Conservation (phyloP, 35 echinoderm and acorn worm species). For the Apostichopus californicus region DNA sequence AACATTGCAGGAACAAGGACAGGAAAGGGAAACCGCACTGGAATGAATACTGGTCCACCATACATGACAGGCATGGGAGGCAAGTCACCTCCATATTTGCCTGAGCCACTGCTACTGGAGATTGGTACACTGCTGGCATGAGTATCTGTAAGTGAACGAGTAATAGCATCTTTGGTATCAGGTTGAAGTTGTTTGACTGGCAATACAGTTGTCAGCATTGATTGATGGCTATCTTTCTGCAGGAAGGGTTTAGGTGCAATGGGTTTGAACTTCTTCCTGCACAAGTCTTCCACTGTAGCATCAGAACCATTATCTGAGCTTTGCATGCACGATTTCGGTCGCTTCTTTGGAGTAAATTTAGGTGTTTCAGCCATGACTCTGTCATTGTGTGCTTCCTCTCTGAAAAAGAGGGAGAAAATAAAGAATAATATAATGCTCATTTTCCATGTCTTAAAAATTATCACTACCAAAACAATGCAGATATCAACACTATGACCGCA, state of each 20-base stretch:
- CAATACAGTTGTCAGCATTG: slow-evolving; percentile 73
- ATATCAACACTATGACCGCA: no score
- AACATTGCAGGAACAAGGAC: slow-evolving; percentile 71
- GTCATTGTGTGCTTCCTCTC: slow-evolving; percentile 43
- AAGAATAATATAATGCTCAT: background rate
- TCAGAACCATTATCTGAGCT: slow-evolving; percentile 63
- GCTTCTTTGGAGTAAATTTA: slow-evolving; percentile 63
- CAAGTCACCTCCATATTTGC: background rate
- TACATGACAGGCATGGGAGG: slow-evolving; percentile 67
- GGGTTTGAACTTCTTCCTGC: slow-evolving; percentile 99
- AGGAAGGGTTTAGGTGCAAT: slow-evolving; percentile 96
- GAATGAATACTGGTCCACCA: slow-evolving; percentile 73
- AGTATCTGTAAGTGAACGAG: background rate
- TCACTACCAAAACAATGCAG: no score
- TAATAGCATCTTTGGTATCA: slow-evolving; percentile 33
- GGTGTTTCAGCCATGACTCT: slow-evolving; percentile 56
- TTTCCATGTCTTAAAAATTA: no score
- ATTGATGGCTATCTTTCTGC: slow-evolving; percentile 90
- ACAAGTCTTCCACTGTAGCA: slow-evolving; percentile 77
- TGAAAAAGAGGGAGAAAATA: slow-evolving; percentile 1
- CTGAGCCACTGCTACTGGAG: background rate
- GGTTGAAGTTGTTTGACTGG: slow-evolving; percentile 73
- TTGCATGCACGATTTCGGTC: slow-evolving; percentile 47
- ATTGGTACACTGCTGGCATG: slow-evolving; percentile 16
- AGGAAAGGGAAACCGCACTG: slow-evolving; percentile 68